phyloP scores from a whole-genome alignment of 1,140 invertebrate species.

The Tetraneura akinire region DNA sequence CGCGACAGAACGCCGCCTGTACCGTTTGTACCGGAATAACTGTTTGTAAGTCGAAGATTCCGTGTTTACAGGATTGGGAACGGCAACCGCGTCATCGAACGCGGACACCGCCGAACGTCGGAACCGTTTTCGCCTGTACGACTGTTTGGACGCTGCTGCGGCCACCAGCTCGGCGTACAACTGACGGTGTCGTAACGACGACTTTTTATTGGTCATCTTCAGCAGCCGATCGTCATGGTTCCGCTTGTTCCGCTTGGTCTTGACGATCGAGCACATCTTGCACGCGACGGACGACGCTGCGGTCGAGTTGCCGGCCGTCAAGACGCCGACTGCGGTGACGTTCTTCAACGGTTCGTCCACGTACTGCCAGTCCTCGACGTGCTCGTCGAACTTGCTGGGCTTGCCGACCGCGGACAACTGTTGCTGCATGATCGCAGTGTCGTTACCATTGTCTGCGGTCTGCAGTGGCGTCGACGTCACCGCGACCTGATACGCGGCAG shows the following conservation, averaged over 20 bases:
- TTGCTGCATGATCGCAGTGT: background rate
- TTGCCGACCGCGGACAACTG: constrained; percentile 22
- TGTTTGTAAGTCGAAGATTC: constrained; percentile 12
- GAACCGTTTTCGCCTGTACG: constrained; percentile 12
- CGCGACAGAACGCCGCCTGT: constrained; percentile 6
- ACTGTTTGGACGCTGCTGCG: constrained; percentile 20
- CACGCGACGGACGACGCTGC: background rate
- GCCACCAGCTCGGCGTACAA: background rate
- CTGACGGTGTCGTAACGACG: background rate
- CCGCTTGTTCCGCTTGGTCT: constrained; percentile 35
- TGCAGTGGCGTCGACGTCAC: background rate
- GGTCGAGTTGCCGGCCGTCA: background rate
- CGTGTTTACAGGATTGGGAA: background rate
- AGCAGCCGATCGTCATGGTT: constrained; percentile 8
- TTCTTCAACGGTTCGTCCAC: constrained; percentile 53
- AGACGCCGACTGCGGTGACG: background rate
- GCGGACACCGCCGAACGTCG: background rate
- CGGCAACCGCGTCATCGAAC: background rate
- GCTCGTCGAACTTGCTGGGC: constrained; percentile 56
- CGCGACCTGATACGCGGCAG: background rate
- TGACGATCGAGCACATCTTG: constrained; percentile 29
- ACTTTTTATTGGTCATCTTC: constrained; percentile 2
- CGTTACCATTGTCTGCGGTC: background rate
- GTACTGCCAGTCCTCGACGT: constrained; percentile 54
- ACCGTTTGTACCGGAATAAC: constrained; percentile 46